These are phyloP conservation scores for Ceyx melanurus DNA, from an alignment of 2,113 vertebrate species.

Conservation along the genomic window DNA sequence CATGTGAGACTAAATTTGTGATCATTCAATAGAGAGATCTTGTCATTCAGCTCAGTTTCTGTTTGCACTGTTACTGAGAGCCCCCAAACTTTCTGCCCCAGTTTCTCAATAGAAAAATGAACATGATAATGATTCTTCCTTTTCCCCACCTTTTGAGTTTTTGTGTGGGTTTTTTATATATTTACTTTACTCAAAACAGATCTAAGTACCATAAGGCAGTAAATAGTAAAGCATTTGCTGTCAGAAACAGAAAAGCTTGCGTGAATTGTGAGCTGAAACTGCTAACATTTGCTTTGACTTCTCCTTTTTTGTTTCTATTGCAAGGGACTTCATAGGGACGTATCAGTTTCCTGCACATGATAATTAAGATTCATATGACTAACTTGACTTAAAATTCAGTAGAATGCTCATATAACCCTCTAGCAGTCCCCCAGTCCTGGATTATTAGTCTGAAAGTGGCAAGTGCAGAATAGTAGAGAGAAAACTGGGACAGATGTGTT, in stretches of 20 bases:
- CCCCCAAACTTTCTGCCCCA: background rate
- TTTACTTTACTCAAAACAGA: background rate
- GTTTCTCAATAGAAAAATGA: background rate
- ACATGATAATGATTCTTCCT: background rate
- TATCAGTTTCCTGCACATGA: constrained; percentile 10
- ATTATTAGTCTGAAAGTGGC: constrained; percentile 49
- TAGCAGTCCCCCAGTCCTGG: background rate
- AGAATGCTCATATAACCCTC: constrained; percentile 46
- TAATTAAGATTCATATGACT: constrained; percentile 62
- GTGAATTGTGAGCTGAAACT: background rate
- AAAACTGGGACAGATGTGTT: constrained; percentile 51
- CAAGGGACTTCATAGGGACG: constrained; percentile 5
- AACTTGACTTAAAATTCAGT: constrained; percentile 56
- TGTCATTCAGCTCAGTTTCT: background rate
- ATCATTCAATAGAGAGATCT: background rate
- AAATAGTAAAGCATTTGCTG: background rate
- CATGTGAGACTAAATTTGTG: background rate
- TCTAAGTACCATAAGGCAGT: background rate
- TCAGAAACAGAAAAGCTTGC: constrained; percentile 1
- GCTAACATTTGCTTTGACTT: constrained; percentile 15
- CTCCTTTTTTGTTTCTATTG: constrained; percentile 25
- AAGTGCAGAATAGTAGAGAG: constrained; percentile 35
- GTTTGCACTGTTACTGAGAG: background rate
- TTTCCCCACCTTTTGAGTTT: rapidly evolving
- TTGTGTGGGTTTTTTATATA: background rate